Conservation (phyloP, 2,797 vertebrate genomes). For the Phaenicophaeus curvirostris region DNA sequence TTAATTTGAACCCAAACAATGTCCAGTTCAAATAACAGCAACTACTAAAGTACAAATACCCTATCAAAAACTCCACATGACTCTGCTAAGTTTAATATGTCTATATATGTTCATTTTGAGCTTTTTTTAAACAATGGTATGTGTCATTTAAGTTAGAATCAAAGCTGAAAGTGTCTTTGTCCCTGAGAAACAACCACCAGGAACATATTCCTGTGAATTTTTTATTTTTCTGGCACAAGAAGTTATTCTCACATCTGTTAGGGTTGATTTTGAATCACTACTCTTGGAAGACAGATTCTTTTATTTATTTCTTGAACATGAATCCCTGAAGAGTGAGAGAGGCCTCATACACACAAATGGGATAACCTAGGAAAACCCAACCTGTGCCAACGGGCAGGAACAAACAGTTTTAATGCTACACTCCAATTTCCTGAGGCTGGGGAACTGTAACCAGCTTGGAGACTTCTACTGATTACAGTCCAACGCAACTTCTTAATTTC, state of each 20-base stretch:
- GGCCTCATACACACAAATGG: not conserved
- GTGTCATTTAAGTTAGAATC: not conserved
- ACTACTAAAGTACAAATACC: not conserved
- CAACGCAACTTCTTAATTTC: not conserved
- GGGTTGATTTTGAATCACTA: constrained; percentile 13
- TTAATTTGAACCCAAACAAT: not conserved
- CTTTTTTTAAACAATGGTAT: constrained; percentile 5
- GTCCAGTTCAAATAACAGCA: not conserved
- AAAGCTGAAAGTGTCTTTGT: not conserved
- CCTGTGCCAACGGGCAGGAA: not conserved
- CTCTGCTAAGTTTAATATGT: not conserved
- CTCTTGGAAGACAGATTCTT: constrained; percentile 5
- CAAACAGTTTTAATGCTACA: not conserved
- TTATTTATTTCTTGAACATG: constrained; percentile 8
- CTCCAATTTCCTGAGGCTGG: not conserved
- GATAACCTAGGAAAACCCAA: not conserved
- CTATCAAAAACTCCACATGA: not conserved
- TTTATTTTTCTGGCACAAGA: constrained; percentile 53
- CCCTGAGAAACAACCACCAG: constrained; percentile 42
- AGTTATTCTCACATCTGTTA: constrained; percentile 46
- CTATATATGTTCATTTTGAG: not conserved
- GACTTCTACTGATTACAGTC: not conserved
- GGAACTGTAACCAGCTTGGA: not conserved
- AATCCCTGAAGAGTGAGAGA: not conserved
- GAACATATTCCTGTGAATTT: constrained; percentile 48